These are phyloP conservation scores for Melanophora roralis DNA, from an alignment of 2,888 invertebrate species.

Conservation along the genomic window DNA sequence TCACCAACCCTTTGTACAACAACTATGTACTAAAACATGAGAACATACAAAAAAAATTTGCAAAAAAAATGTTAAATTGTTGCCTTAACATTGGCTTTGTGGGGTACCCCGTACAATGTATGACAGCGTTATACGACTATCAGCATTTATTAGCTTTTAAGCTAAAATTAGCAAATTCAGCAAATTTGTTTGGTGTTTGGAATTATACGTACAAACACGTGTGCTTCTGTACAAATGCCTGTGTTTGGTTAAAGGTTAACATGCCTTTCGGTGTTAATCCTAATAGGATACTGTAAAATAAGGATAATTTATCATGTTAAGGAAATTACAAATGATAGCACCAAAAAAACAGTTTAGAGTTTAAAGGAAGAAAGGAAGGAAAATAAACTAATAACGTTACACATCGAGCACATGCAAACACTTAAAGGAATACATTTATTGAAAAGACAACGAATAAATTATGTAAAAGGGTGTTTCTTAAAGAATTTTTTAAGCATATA, in stretches of 20 bases:
- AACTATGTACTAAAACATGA: too few species aligned
- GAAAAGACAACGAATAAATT: too few species aligned
- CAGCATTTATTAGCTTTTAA: conserved; percentile 50
- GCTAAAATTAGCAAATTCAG: conserved; percentile 11
- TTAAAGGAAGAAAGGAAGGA: conserved; percentile 24
- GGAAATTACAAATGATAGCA: conserved; percentile 54
- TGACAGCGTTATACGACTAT: not conserved
- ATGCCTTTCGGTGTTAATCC: conserved; percentile 60
- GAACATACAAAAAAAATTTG: not conserved
- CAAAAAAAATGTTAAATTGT: conserved; percentile 48
- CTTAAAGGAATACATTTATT: too few species aligned
- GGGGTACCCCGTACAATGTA: not conserved
- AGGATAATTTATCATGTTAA: conserved; percentile 58
- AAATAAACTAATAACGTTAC: conserved; percentile 1
- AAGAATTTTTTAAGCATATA: too few species aligned
- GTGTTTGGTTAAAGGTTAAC: conserved; percentile 50
- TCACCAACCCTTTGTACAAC: too few species aligned
- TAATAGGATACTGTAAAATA: conserved; percentile 52
- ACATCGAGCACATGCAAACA: not conserved
- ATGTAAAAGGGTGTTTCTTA: too few species aligned
- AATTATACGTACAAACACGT: not conserved
- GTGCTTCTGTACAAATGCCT: not conserved
- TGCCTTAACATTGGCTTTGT: conserved; percentile 27
- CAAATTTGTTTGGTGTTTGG: not conserved
- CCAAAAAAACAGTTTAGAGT: not conserved